These are phyloP conservation scores for Rhyzopertha dominica DNA, from an alignment of 1,140 invertebrate species.

Conservation along the genomic window DNA sequence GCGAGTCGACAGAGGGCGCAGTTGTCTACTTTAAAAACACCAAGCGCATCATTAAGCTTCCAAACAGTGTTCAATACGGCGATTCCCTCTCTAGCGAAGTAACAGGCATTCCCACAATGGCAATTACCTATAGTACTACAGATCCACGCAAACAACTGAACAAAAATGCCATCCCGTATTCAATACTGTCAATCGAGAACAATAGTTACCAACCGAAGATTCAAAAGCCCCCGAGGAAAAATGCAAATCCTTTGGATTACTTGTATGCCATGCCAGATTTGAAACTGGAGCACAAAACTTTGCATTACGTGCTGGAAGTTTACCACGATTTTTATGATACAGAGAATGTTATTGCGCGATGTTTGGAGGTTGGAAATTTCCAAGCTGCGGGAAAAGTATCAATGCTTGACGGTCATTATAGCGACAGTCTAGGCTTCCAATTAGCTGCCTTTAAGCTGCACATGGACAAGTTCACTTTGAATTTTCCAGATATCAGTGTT, in stretches of 20 bases:
- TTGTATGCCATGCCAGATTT: slow-evolving; percentile 29
- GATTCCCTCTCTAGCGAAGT: slow-evolving; percentile 41
- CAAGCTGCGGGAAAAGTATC: slow-evolving; percentile 47
- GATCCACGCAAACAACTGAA: slow-evolving; percentile 28
- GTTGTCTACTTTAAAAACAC: slow-evolving; percentile 50
- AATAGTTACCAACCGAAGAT: slow-evolving; percentile 3
- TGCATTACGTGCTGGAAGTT: slow-evolving; percentile 43
- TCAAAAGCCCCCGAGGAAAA: slow-evolving; percentile 9
- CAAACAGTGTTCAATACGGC: slow-evolving; percentile 32
- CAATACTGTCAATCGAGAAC: slow-evolving; percentile 29
- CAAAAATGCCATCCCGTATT: slow-evolving; percentile 26
- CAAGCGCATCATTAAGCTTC: slow-evolving; percentile 49
- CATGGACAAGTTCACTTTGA: slow-evolving; percentile 26
- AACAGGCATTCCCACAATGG: slow-evolving; percentile 39
- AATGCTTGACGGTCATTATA: slow-evolving; percentile 44
- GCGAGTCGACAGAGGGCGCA: slow-evolving; percentile 43
- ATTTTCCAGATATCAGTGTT: slow-evolving; percentile 17
- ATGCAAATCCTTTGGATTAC: slow-evolving; percentile 19
- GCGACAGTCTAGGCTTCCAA: slow-evolving; percentile 46
- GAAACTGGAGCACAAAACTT: slow-evolving; percentile 36
- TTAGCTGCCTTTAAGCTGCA: slow-evolving; percentile 42
- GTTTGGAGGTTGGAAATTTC: slow-evolving; percentile 43
- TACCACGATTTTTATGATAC: slow-evolving; percentile 44
- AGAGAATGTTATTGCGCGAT: slow-evolving; percentile 39
- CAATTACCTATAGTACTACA: slow-evolving; percentile 37